Conservation (phyloP, 2,888 invertebrate species). For the Callinectes sapidus region DNA sequence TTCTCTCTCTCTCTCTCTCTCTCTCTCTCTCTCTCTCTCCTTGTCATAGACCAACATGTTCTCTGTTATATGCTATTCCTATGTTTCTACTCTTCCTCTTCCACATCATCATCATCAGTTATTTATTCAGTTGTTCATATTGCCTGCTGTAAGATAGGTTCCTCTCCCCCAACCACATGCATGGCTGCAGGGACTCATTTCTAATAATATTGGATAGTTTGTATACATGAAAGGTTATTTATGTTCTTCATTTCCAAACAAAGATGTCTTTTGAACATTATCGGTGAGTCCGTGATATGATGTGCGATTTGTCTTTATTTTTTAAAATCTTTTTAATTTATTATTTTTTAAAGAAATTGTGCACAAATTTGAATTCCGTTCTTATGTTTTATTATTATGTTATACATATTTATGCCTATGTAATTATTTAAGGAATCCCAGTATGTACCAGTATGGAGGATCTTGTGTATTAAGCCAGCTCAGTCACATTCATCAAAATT, state of each 20-base stretch:
- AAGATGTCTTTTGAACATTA: neutral
- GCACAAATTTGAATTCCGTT: neutral
- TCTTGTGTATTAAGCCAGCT: neutral
- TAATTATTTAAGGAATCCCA: neutral
- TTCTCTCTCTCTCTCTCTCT: too few relatives aligned
- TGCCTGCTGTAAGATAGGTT: neutral
- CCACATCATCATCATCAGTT: neutral
- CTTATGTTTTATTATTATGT: neutral
- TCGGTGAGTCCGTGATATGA: neutral
- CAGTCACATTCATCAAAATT: conserved; percentile 13
- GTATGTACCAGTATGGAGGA: neutral
- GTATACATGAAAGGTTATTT: neutral
- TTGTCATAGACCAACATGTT: neutral
- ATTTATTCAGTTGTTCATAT: neutral
- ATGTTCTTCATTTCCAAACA: neutral
- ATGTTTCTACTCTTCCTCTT: neutral
- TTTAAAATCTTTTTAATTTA: too few relatives aligned
- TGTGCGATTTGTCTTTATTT: neutral
- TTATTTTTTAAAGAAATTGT: neutral
- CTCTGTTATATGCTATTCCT: neutral
- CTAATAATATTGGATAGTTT: neutral
- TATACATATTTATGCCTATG: neutral
- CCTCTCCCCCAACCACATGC: neutral
- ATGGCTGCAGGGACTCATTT: neutral
- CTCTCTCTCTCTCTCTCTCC: neutral